A percentile compares a stretch with the other conserved stretches of the same genome.
Evolutionary conservation across 2,888 invertebrate genomes (phyloP).

Genomic region (Volucella inflata): DNA sequence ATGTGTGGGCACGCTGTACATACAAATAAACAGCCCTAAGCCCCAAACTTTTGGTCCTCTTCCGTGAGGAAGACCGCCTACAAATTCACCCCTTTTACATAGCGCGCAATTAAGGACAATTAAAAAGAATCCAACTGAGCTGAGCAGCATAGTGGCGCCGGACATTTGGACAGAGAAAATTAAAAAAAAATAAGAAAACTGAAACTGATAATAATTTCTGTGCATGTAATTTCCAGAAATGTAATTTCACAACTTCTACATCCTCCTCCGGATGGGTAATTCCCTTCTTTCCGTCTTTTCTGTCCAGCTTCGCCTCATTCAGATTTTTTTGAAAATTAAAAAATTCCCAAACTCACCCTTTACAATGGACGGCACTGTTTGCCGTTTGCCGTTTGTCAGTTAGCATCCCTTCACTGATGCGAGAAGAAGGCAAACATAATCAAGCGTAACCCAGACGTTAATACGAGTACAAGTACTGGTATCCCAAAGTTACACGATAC

Average conservation of each 20-base stretch:
- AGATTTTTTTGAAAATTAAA: slow-evolving; percentile 28
- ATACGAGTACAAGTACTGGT: too few relatives aligned
- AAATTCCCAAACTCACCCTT: slow-evolving; percentile 30
- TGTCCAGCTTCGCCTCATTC: slow-evolving; percentile 27
- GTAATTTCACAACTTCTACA: slow-evolving; percentile 49
- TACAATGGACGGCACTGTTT: slow-evolving; percentile 16
- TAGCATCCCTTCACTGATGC: slow-evolving; percentile 28
- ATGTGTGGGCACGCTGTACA: slow-evolving; percentile 44
- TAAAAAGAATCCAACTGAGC: slow-evolving; percentile 58
- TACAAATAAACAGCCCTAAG: slow-evolving; percentile 59
- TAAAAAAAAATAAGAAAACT: too few relatives aligned
- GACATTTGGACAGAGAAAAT: neutral
- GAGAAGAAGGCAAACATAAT: slow-evolving; percentile 9
- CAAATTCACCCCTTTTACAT: slow-evolving; percentile 40
- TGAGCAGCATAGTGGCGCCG: slow-evolving; percentile 54
- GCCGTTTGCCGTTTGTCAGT: neutral
- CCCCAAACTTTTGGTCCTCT: neutral
- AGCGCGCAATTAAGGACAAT: slow-evolving; percentile 72
- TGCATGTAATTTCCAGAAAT: slow-evolving; percentile 47
- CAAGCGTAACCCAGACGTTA: slow-evolving; percentile 24
- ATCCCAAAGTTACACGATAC: too few relatives aligned
- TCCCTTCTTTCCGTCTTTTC: slow-evolving; percentile 6
- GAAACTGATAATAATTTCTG: neutral
- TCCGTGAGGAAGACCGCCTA: neutral
- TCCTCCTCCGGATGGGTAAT: neutral